Conservation (phyloP, 2,797 vertebrate genomes). For the Pempheris klunzingeri region DNA sequence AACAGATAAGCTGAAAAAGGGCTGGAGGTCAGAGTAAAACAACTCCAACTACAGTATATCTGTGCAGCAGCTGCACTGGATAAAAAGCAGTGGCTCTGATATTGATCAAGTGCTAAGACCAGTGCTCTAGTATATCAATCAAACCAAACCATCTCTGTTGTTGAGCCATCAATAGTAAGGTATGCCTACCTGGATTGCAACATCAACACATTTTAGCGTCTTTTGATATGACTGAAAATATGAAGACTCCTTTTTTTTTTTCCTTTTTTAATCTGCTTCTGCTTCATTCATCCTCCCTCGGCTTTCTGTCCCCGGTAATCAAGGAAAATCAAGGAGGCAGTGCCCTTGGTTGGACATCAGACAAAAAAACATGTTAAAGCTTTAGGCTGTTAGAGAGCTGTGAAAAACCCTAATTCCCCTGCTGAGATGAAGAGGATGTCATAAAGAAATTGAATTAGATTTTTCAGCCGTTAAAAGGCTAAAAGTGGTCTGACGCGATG, state of each 20-base stretch:
- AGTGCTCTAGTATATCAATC: conserved; percentile 60
- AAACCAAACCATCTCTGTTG: conserved; percentile 47
- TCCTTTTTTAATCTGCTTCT: conserved; percentile 32
- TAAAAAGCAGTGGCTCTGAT: conserved; percentile 62
- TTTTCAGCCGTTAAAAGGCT: conserved; percentile 35
- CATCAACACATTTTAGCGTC: conserved; percentile 18
- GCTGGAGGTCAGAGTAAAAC: conserved; percentile 50
- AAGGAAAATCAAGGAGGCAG: conserved; percentile 65
- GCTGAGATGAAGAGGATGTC: conserved; percentile 68
- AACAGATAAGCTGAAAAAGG: conserved; percentile 26
- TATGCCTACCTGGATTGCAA: conserved; percentile 19
- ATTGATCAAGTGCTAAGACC: conserved; percentile 66
- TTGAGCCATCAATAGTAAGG: conserved; percentile 26
- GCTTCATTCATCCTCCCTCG: conserved; percentile 37
- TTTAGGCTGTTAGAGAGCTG: conserved; percentile 57
- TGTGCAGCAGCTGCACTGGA: conserved; percentile 47
- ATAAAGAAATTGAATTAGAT: conserved; percentile 63
- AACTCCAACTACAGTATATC: conserved; percentile 38
- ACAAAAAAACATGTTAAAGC: conserved; percentile 61
- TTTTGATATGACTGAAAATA: conserved; percentile 19
- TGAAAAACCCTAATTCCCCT: conserved; percentile 68
- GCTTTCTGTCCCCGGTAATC: conserved; percentile 32
- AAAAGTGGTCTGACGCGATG: conserved; percentile 30
- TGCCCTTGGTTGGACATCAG: conserved; percentile 65
- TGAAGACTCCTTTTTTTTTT: not conserved